Evolutionary conservation across 2,113 vertebrate genomes (phyloP).

Genomic region (Mesocricetus auratus): DNA sequence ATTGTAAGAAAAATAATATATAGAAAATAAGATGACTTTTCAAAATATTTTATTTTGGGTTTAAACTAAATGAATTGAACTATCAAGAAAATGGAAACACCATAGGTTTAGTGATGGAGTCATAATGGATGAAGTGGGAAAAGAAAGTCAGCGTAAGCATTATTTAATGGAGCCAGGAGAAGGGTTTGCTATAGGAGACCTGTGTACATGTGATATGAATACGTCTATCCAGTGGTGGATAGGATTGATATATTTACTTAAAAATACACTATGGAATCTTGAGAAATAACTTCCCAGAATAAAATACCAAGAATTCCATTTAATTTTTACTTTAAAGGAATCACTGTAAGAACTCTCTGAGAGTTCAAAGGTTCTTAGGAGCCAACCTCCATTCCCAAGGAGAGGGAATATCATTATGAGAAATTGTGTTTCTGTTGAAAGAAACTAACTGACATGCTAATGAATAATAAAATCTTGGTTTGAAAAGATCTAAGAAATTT

Average conservation of each 20-base stretch:
- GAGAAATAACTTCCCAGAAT: neutral
- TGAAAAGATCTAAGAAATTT: neutral
- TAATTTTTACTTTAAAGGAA: neutral
- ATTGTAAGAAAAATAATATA: neutral
- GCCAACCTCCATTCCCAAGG: no score
- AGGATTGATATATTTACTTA: rapidly evolving
- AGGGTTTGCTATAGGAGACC: neutral
- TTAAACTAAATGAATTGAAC: neutral
- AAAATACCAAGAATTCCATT: neutral
- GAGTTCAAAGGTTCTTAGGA: rapidly evolving
- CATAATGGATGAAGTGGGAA: neutral
- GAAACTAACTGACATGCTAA: neutral
- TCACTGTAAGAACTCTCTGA: neutral
- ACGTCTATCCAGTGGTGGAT: neutral
- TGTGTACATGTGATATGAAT: neutral
- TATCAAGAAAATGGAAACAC: neutral
- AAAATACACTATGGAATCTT: neutral
- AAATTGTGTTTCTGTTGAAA: neutral
- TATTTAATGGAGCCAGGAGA: neutral
- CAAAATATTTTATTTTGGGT: neutral
- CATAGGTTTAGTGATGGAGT: neutral
- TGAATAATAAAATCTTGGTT: neutral
- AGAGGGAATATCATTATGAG: neutral
- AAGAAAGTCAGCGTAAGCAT: neutral
- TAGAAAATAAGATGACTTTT: neutral